Conservation (phyloP, 2,797 vertebrate species). For the Rhincodon typus region DNA sequence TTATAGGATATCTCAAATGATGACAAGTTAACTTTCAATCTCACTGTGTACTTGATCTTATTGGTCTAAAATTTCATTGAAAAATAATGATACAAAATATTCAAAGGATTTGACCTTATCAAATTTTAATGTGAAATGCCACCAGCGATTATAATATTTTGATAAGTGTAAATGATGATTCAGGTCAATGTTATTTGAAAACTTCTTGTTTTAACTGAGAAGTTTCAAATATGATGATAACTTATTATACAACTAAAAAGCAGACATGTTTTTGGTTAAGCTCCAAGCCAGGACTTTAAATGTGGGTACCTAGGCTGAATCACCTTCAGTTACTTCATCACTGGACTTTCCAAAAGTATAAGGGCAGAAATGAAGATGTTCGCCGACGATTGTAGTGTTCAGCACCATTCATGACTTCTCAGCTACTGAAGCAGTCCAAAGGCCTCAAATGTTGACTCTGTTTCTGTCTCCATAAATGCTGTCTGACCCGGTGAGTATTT, state of each 20-base stretch:
- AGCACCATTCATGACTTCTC: background rate
- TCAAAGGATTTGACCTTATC: background rate
- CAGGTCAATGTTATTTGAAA: background rate
- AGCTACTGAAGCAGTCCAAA: background rate
- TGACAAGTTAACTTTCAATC: background rate
- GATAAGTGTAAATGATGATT: background rate
- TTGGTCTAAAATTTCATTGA: background rate
- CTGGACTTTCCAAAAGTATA: background rate
- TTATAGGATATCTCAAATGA: background rate
- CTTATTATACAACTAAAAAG: background rate
- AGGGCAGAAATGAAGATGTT: background rate
- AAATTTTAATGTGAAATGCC: background rate
- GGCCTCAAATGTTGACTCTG: too few relatives aligned
- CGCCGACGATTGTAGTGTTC: background rate
- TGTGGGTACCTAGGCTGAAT: background rate
- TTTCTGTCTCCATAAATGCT: too few relatives aligned
- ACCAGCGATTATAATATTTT: background rate
- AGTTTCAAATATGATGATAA: background rate
- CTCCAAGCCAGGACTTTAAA: background rate
- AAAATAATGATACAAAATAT: background rate
- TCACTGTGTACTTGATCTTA: background rate
- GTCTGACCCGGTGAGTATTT: too few relatives aligned
- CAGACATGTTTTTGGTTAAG: background rate
- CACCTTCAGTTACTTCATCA: background rate
- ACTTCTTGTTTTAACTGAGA: background rate